These are phyloP conservation scores for Mellilla xanthometata DNA, from an alignment of 2,888 invertebrate genomes.

Conservation along the genomic window DNA sequence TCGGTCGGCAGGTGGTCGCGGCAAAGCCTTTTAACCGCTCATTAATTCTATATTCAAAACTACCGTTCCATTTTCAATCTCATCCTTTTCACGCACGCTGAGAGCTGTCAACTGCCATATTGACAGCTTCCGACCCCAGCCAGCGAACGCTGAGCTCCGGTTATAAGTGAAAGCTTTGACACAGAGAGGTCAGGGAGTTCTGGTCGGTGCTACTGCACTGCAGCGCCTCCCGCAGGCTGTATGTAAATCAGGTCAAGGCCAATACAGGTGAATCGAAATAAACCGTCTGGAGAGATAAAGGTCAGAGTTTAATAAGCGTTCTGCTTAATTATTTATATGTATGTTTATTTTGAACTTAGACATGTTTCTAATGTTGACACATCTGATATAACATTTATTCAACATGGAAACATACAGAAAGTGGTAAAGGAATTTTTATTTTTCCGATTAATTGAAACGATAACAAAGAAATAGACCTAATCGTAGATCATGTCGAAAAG, in stretches of 20 bases:
- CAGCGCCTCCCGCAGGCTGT: slow-evolving; percentile 54
- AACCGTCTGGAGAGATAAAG: slow-evolving; percentile 14
- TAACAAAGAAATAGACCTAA: no score
- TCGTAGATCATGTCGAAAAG: no score
- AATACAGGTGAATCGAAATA: slow-evolving; percentile 37
- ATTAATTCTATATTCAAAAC: slow-evolving; percentile 34
- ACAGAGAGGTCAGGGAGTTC: slow-evolving; percentile 35
- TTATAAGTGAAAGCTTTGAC: slow-evolving; percentile 13
- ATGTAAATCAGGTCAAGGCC: slow-evolving; percentile 58
- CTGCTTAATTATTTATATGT: no score
- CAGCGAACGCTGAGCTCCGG: slow-evolving; percentile 26
- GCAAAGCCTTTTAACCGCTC: slow-evolving; percentile 22
- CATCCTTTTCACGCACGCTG: slow-evolving; percentile 47
- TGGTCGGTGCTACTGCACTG: slow-evolving; percentile 47
- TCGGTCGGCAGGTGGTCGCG: slow-evolving; percentile 1
- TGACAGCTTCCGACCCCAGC: slow-evolving; percentile 45
- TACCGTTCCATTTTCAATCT: slow-evolving; percentile 31
- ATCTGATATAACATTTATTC: no score
- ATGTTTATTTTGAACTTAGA: no score
- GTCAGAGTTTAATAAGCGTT: no score
- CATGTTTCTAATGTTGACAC: no score
- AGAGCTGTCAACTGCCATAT: slow-evolving; percentile 51
- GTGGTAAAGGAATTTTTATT: no score
- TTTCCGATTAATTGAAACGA: no score
- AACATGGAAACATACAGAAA: no score